Evolutionary conservation across 1,140 invertebrate genomes (phyloP).

Genomic region (Pseudoatta argentina): DNA sequence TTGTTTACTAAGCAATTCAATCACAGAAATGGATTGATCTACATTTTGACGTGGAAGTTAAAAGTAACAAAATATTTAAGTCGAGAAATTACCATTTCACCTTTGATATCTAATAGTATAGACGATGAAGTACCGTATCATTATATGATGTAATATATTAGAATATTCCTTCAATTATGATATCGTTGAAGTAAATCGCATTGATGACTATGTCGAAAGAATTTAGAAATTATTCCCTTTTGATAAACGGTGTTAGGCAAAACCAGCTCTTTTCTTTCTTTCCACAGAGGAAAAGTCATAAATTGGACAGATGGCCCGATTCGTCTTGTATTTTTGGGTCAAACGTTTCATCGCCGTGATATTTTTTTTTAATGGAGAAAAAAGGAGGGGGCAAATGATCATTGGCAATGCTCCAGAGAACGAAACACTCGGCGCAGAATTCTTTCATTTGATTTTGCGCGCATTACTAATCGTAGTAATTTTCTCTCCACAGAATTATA

Average conservation of each 20-base stretch:
- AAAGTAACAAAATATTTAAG: too few relatives aligned
- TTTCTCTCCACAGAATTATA: not conserved
- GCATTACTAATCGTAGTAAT: constrained; percentile 8
- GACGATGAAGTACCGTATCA: not conserved
- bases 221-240: not conserved
- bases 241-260: not conserved
- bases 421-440: constrained; percentile 11
- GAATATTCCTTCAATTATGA: not conserved
- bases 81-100: too few relatives aligned
- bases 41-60: too few relatives aligned
- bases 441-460: constrained; percentile 41
- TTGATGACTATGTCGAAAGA: not conserved
- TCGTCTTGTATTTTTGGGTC: constrained; percentile 51
- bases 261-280: not conserved
- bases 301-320: constrained; percentile 40
- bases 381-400: not conserved
- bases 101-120: too few relatives aligned
- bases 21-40: too few relatives aligned
- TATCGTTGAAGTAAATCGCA: not conserved
- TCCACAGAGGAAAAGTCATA: constrained; percentile 20
- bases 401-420: not conserved
- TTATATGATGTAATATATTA: not conserved
- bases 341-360: constrained; percentile 12
- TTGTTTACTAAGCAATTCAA: too few relatives aligned
- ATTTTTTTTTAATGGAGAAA: constrained; percentile 16